These are phyloP conservation scores for Actinopyga echinites DNA, from an alignment of 53 echinoderm and acorn worm species.

Conservation along the genomic window DNA sequence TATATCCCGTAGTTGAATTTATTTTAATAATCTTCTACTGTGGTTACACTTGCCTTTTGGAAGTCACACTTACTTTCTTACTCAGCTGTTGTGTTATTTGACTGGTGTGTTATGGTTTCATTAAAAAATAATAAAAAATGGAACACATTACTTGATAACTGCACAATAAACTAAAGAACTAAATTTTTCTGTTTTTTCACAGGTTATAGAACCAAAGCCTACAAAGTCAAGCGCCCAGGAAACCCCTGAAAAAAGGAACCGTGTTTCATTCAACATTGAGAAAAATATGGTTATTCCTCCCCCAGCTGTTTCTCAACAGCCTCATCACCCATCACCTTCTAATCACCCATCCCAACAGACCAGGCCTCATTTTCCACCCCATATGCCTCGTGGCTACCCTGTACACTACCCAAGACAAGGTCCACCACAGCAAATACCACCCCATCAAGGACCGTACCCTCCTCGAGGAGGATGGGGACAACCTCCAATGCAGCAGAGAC, in stretches of 20 bases:
- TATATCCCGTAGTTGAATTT: too few species aligned
- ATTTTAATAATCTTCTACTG: too few species aligned
- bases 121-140: too few species aligned
- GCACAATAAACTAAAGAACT: too few species aligned
- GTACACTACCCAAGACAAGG: slow-evolving; percentile 37
- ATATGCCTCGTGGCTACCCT: slow-evolving; percentile 38
- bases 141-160: too few species aligned
- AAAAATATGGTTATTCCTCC: slow-evolving; percentile 21
- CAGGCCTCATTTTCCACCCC: slow-evolving; percentile 31
- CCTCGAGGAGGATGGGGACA: slow-evolving; percentile 46
- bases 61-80: too few species aligned
- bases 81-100: too few species aligned
- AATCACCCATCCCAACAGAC: slow-evolving; percentile 30
- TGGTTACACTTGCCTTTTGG: too few species aligned
- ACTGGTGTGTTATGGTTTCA: too few species aligned
- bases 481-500: slow-evolving; percentile 49
- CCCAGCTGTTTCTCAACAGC: slow-evolving; percentile 6
- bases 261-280: slow-evolving; percentile 31
- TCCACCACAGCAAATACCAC: slow-evolving; percentile 29
- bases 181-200: background rate
- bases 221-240: slow-evolving; percentile 38
- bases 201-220: slow-evolving; percentile 29
- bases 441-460: slow-evolving; percentile 25
- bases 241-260: slow-evolving; percentile 16
- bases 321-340: slow-evolving; percentile 9